Evolutionary conservation across 2,113 vertebrate species (phyloP).

Genomic region (Oncorhynchus masou): DNA sequence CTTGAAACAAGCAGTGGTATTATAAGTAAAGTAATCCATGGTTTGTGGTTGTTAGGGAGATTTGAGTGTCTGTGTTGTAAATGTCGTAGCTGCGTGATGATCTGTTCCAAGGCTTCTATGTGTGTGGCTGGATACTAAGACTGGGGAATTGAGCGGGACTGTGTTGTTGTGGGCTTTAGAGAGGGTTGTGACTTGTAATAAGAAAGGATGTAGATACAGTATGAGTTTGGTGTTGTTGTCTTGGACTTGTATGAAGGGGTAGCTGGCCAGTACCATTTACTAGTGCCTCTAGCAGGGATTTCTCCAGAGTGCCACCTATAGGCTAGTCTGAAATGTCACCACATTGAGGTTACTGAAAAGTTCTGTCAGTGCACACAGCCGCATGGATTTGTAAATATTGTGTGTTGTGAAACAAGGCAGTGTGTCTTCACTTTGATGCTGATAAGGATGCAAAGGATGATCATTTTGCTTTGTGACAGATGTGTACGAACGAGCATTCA

Average conservation of each 20-base stretch:
- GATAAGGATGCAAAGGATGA: constrained; percentile 23
- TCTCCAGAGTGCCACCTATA: background rate
- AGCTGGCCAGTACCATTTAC: no score
- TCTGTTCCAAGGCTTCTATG: background rate
- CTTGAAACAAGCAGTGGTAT: constrained; percentile 1
- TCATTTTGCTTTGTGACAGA: constrained; percentile 35
- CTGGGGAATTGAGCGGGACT: no score
- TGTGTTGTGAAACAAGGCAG: constrained; percentile 14
- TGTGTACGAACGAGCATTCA: constrained; percentile 15
- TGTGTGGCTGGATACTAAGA: no score
- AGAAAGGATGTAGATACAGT: no score
- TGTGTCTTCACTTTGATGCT: constrained; percentile 26
- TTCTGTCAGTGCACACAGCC: constrained; percentile 30
- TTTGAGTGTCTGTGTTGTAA: constrained; percentile 9
- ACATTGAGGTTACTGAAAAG: background rate
- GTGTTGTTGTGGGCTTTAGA: no score
- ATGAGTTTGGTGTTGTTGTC: no score
- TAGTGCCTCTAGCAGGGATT: background rate
- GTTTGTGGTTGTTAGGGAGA: constrained; percentile 21
- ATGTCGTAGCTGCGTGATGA: background rate
- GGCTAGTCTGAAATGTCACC: background rate
- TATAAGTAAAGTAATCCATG: constrained; percentile 48
- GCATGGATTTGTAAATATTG: constrained; percentile 62
- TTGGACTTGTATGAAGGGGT: no score
- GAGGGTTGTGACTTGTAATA: no score